Percentiles rank a stretch among this genome's conserved stretches.
These are phyloP conservation scores for Tretioscincus oriximinensis DNA, from an alignment of 2,113 vertebrate genomes.

Conservation along the genomic window DNA sequence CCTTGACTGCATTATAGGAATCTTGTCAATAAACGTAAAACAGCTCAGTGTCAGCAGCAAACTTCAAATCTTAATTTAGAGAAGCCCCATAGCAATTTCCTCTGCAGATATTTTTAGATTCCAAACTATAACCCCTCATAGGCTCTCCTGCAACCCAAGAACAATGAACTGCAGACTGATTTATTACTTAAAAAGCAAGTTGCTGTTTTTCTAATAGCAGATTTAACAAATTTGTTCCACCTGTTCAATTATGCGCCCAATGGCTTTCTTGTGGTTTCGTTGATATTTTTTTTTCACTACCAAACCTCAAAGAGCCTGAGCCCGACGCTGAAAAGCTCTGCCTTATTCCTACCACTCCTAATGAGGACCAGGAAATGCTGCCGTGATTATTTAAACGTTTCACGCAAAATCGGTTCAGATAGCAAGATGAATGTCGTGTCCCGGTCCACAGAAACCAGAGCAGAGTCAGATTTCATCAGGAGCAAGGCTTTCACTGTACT, in stretches of 20 bases:
- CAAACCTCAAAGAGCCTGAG: constrained; percentile 67
- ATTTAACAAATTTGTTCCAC: constrained; percentile 74
- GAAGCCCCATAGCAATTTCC: constrained; percentile 50
- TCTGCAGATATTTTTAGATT: constrained; percentile 65
- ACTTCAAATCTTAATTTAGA: constrained; percentile 54
- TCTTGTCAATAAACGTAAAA: constrained; percentile 62
- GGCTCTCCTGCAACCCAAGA: constrained; percentile 58
- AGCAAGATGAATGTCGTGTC: constrained; percentile 21
- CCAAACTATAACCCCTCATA: constrained; percentile 33
- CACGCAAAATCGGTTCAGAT: constrained; percentile 54
- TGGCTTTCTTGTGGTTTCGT: constrained; percentile 72
- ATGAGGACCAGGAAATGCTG: constrained; percentile 49
- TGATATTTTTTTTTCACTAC: constrained; percentile 63
- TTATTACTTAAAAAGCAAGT: constrained; percentile 71
- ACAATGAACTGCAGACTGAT: constrained; percentile 65
- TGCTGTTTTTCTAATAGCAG: constrained; percentile 71
- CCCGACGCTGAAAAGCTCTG: constrained; percentile 62
- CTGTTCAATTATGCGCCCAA: constrained; percentile 64
- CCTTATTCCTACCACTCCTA: constrained; percentile 62
- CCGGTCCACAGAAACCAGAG: no score
- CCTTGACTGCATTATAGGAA: constrained; percentile 57
- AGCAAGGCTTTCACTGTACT: no score
- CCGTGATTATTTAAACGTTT: constrained; percentile 65
- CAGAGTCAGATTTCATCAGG: no score
- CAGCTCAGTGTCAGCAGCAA: constrained; percentile 62